Conservation (phyloP, 2,888 invertebrate species). For the Vesta saturnalis region DNA sequence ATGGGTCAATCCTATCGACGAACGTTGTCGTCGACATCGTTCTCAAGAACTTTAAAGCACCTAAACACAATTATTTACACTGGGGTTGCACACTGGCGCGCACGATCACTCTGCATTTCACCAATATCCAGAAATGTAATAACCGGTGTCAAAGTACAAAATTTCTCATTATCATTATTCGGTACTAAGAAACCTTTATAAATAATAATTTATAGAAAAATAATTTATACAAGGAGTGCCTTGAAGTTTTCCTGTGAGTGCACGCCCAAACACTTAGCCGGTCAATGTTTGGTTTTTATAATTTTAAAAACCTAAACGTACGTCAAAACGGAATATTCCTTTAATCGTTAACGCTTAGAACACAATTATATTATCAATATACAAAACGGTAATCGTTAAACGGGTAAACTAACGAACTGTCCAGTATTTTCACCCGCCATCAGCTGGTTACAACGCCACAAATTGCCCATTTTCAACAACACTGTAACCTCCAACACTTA, state of each 20-base stretch:
- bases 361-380: conserved; percentile 43
- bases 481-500: conserved; percentile 63
- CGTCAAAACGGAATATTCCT: conserved; percentile 27
- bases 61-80: conserved; percentile 43
- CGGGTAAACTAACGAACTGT: conserved; percentile 57
- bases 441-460: conserved; percentile 62
- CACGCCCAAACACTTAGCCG: conserved; percentile 57
- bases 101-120: conserved; percentile 56
- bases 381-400: conserved; percentile 54
- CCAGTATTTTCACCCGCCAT: conserved; percentile 63
- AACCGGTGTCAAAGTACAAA: conserved; percentile 55
- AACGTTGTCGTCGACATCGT: conserved; percentile 86
- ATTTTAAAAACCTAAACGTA: conserved; percentile 27
- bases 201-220: conserved; percentile 59
- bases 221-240: conserved; percentile 59
- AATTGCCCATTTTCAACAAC: conserved; percentile 67
- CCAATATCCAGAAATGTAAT: conserved; percentile 43
- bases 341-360: conserved; percentile 45
- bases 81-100: conserved; percentile 49
- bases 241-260: conserved; percentile 50
- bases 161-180: conserved; percentile 56
- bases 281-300: conserved; percentile 37
- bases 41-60: conserved; percentile 24
- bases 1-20: conserved; percentile 99
- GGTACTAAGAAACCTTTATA: conserved; percentile 45